Base-by-base conservation (phyloP, 2,888 invertebrate genomes). In the Quadroppia sp. region DNA sequence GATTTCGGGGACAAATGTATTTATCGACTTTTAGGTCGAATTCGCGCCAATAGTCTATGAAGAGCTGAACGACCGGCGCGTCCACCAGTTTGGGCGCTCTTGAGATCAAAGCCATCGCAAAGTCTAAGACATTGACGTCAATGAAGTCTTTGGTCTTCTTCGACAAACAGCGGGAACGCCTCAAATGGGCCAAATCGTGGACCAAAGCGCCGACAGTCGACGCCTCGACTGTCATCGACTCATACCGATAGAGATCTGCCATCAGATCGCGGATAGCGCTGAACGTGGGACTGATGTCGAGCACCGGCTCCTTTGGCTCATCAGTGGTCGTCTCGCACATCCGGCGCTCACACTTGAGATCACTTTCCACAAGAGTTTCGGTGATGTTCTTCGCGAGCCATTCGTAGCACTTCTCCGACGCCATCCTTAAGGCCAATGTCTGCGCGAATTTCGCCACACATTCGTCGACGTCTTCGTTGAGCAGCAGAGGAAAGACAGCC, bases 301-400 rank as follows among this genome's bases (percentile, higher is more conserved):
- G 9, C n/a, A 71, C 42, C 25, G 2, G 11, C 2, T 28, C 56
- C 2, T 56, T 25, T 23, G 3, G 53, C 23, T 25, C 25, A 53
- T 53, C n/a, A n/a, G n/a, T n/a, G n/a, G n/a, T 56, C 28, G 56
- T n/a, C 17, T 13, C 2, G 1, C 9, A 2, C 36, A 17, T 64
- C 36, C 36, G n/a, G 7, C 6, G 36, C 25, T 36, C 64, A 30
- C 1, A 23, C 25, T 69, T 73, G 2, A 73, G 15, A 23, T 73
- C 64, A 11, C 15, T 25, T 36, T 72, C 42, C 1, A 72, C 28
- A 1, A 64, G 20, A 17, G 13, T 30, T 25, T 30, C 25, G 11
- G 73, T 48, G 13, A 73, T 32, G 28, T 73, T 73, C 6, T n/a
- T 40, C 4, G 69, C 28, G 32, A 73, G 69, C 73, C 73, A 73